Evolutionary conservation across 1,140 invertebrate species (phyloP).

Genomic region (Bicyclus anynana): DNA sequence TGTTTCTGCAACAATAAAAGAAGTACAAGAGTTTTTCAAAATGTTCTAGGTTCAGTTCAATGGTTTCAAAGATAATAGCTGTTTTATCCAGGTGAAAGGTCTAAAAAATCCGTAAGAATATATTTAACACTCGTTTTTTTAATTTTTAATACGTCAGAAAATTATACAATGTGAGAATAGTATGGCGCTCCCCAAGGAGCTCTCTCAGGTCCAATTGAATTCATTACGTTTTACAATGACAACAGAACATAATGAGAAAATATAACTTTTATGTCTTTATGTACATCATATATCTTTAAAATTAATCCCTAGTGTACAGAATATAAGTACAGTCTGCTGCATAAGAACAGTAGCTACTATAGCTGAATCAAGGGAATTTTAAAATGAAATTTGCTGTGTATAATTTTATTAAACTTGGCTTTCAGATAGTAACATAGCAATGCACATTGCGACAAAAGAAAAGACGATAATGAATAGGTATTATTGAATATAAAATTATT

Average conservation of each 20-base stretch:
- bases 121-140: too few relatives aligned
- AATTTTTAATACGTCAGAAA: too few relatives aligned
- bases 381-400: neutral
- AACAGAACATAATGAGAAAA: slow-evolving; percentile 14
- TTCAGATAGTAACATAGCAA: neutral
- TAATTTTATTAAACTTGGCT: too few relatives aligned
- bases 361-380: neutral
- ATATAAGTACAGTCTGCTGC: neutral
- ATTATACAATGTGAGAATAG: neutral
- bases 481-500: too few relatives aligned
- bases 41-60: too few relatives aligned
- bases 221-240: slow-evolving; percentile 18
- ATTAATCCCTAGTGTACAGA: slow-evolving; percentile 7
- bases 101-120: too few relatives aligned
- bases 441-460: too few relatives aligned
- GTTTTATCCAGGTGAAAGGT: too few relatives aligned
- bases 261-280: slow-evolving; percentile 8
- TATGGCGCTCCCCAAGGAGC: neutral
- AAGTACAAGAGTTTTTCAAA: too few relatives aligned
- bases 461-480: too few relatives aligned
- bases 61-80: too few relatives aligned
- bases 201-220: slow-evolving; percentile 14
- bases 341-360: neutral
- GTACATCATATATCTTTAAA: slow-evolving; percentile 13
- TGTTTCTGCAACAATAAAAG: too few relatives aligned